These are phyloP conservation scores for Athetis lepigone DNA, from an alignment of 2,888 invertebrate genomes.

Conservation along the genomic window DNA sequence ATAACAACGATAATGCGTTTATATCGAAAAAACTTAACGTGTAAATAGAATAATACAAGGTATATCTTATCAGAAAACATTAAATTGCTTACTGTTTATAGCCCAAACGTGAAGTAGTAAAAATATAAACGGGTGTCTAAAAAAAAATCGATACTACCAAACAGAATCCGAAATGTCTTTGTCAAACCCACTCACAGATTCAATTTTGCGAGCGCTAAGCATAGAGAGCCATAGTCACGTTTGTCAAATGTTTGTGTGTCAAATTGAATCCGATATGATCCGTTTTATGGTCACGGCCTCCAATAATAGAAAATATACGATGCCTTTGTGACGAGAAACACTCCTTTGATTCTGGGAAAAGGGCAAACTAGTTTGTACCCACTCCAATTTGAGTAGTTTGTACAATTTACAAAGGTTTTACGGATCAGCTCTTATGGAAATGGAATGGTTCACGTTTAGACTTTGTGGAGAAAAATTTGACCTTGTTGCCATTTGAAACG, in stretches of 20 bases:
- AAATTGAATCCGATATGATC: slow-evolving; percentile 62
- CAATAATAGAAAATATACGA: slow-evolving; percentile 57
- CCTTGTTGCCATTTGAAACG: too few relatives aligned
- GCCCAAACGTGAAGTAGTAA: slow-evolving; percentile 2
- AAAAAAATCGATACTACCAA: background rate
- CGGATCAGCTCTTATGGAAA: slow-evolving; percentile 49
- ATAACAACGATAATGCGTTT: too few relatives aligned
- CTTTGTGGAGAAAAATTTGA: slow-evolving; percentile 5
- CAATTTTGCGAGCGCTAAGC: slow-evolving; percentile 50
- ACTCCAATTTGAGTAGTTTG: slow-evolving; percentile 54
- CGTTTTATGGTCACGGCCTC: slow-evolving; percentile 53
- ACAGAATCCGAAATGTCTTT: slow-evolving; percentile 27
- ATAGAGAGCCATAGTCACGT: slow-evolving; percentile 49
- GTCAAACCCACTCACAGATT: slow-evolving; percentile 27
- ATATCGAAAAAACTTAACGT: too few relatives aligned
- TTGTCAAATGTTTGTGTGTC: slow-evolving; percentile 61
- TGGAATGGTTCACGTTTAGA: slow-evolving; percentile 46
- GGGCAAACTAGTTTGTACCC: slow-evolving; percentile 49
- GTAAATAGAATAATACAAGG: too few relatives aligned
- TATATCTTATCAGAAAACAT: background rate
- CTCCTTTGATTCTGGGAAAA: slow-evolving; percentile 50
- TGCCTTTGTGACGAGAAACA: slow-evolving; percentile 46
- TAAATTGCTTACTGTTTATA: background rate
- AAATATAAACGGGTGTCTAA: background rate
- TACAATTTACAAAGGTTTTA: slow-evolving; percentile 49